Base-by-base conservation (phyloP, 2,113 vertebrate genomes). In the Toxotes jaculatrix region DNA sequence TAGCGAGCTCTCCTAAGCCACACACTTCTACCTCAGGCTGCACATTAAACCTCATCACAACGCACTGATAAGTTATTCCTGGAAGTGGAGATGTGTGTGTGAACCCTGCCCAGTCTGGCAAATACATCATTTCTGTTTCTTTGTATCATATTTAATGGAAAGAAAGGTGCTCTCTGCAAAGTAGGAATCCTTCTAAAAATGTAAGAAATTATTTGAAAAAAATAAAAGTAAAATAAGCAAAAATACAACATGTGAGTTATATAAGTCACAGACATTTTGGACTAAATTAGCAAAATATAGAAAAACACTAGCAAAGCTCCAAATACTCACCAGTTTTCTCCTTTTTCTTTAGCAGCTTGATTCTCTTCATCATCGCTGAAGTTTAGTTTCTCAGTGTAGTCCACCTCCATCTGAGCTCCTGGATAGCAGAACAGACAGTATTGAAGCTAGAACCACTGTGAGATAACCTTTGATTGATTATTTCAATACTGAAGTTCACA, bases 401-500 rank as follows among this genome's bases (percentile, higher is more conserved):
- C 98, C 66, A 99, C 98, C 93, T 99, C 98, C 95, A 97, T 99
- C 84, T 99, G 98, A 85, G 97, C 98, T 91, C 98, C 98, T 99
- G 88, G 19, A 71, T 19, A 53, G 3, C 10, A 83, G 23, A 69
- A 31, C 1, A 4, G 31, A 61, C 11, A 53, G 4, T 9, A 47
- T 43, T 65, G 11, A 91, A 5, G 3, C 7, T 56, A 14, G 4
- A 45, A 2, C 72, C 11, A 49, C 13, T n/a, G 12, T 27, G 4
- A 72, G 45, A 51, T 64, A 2, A n/a, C 4, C 7, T 47, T 51
- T 36, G 0, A 14, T 10, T 4, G 3, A 17, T 9, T n/a, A 51
- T 11, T 62, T 63, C 2, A 27, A 73, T 4, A 32, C 16, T 45
- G 2, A 16, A 10, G 13, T 38, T 62, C 2, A 64, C 1, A 55